These are phyloP conservation scores for Sapajus apella DNA, from an alignment of 2,113 vertebrate genomes.

Conservation along the genomic window DNA sequence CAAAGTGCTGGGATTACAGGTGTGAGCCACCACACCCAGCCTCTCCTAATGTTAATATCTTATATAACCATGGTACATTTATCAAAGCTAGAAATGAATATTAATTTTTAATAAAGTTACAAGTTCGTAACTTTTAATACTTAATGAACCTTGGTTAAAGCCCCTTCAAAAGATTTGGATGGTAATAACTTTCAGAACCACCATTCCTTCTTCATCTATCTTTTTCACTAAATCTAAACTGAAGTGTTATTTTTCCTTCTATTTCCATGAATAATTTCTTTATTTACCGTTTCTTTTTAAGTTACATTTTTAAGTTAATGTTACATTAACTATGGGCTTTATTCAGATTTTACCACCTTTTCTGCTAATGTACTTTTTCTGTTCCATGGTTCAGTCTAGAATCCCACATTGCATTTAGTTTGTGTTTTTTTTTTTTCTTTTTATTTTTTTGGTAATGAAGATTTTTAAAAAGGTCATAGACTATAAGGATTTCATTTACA, in stretches of 20 bases:
- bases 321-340: background rate
- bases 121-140: background rate
- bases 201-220: background rate
- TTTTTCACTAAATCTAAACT: background rate
- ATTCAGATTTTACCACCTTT: slow-evolving; percentile 1
- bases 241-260: background rate
- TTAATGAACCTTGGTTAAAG: background rate
- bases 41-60: background rate
- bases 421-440: background rate
- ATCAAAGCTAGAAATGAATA: slow-evolving; percentile 1
- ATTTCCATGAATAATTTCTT: background rate
- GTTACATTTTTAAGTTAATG: too few species aligned
- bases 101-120: too few species aligned
- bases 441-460: background rate
- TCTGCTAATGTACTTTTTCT: background rate
- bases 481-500: slow-evolving; percentile 4
- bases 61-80: background rate
- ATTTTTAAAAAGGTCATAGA: background rate
- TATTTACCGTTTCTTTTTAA: too few species aligned
- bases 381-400: slow-evolving; percentile 3
- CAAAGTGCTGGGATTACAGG: too few species aligned
- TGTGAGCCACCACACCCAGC: too few species aligned
- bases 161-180: background rate
- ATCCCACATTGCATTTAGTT: background rate
- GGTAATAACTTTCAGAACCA: background rate